phyloP scores from a whole-genome alignment of 2,113 vertebrate species.

The Vulpes ferrilata region DNA sequence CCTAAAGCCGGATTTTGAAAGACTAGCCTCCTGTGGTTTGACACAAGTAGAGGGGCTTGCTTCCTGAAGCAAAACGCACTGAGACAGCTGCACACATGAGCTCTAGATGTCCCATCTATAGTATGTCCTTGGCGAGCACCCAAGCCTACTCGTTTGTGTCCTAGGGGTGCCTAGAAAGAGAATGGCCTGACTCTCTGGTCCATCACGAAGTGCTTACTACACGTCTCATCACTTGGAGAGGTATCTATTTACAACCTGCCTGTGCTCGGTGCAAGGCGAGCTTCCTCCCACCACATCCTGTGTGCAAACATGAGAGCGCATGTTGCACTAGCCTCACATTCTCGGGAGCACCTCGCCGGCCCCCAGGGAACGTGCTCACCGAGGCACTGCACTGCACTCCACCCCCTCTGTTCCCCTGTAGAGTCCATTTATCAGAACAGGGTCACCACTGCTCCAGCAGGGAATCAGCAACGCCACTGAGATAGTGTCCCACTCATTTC shows the following conservation, averaged over 20 bases:
- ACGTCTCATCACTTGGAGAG: not conserved
- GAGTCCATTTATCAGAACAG: not conserved
- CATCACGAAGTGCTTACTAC: rapidly evolving
- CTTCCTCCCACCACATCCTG: conserved; percentile 8
- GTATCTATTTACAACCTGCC: not conserved
- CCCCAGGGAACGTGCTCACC: not conserved
- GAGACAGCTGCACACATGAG: not conserved
- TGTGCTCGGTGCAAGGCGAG: not conserved
- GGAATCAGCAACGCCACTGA: rapidly evolving
- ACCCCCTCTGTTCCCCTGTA: not conserved
- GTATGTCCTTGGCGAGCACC: not conserved
- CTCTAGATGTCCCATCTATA: rapidly evolving
- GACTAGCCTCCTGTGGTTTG: conserved; percentile 48
- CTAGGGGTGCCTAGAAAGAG: rapidly evolving
- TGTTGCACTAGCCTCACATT: rapidly evolving
- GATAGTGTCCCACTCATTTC: not conserved
- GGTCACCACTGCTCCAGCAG: rapidly evolving
- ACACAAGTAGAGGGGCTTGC: not conserved
- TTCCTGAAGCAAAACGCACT: not conserved
- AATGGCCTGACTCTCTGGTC: not conserved
- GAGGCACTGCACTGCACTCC: not conserved
- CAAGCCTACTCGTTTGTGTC: rapidly evolving
- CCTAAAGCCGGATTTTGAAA: conserved; percentile 72
- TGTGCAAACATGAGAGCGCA: not conserved
- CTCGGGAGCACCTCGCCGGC: not conserved